Evolutionary conservation across 2,113 vertebrate species (phyloP), one percentile per base, ranked within the genome.

Genomic region (Arvicanthis niloticus): DNA sequence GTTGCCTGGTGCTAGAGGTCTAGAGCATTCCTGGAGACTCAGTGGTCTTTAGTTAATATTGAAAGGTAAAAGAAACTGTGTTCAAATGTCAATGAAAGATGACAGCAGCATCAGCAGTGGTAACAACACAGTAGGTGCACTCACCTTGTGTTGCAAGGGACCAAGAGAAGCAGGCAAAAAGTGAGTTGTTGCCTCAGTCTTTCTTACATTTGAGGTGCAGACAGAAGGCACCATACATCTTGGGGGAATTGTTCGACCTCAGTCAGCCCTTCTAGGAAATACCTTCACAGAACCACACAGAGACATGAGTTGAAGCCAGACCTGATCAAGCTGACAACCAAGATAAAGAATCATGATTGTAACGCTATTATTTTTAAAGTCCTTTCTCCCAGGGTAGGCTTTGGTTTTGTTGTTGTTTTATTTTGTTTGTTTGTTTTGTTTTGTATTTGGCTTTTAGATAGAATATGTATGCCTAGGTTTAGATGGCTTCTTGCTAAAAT

Each of bases 401-500:
- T 68, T 16, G 12, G 10, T 31, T 31, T 67, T 67, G 65, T 68
- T 68, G 31, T 68, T 68, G 31, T 68, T 68, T 34, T 34, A 68
- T 68, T 34, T 68, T 68, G 67, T 68, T 68, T 34, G 67, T 34
- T 67, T 26, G 22, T 85, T 85, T 88, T 93, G 19, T 72, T 80
- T 45, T 45, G 48, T 6, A n/a, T 88, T 67, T 90, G 7, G 88
- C 42, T 40, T 89, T 96, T 94, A 91, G 42, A 89, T 93, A 19
- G 89, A 94, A 37, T 85, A 62, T 68, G 29, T 88, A 72, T 45
- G 34, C 37, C 45, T 73, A 78, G 58, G 53, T 31, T 96, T 93
- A 91, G 90, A 81, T 80, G 84, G 4, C 22, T 65, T 88, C 53
- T 77, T 91, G n/a, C 93, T 93, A 89, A 94, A 93, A 90, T 67